A percentile compares a stretch with the other conserved stretches of the same genome.
phyloP scores from a whole-genome alignment of 1,140 invertebrate species.

The Brachionus rotundiformis region DNA sequence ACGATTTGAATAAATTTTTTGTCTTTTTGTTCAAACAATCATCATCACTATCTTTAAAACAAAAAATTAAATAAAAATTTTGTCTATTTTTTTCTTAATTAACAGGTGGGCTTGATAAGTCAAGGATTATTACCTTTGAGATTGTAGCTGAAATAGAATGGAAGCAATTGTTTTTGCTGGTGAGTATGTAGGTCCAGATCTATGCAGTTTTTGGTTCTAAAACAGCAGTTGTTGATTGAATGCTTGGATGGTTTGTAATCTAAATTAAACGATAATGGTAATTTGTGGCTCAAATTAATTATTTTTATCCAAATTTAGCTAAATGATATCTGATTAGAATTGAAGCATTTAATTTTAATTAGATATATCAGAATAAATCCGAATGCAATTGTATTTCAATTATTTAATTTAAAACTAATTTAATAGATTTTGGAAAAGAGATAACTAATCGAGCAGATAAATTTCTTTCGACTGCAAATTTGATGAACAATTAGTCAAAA shows the following conservation, averaged over 20 bases:
- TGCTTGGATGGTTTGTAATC: not conserved
- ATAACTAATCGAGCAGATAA: not conserved
- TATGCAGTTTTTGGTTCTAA: slow-evolving; percentile 16
- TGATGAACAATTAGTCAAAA: too few relatives aligned
- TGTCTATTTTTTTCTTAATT: not conserved
- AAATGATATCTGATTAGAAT: not conserved
- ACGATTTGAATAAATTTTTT: slow-evolving; percentile 49
- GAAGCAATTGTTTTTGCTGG: slow-evolving; percentile 51
- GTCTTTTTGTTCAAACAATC: slow-evolving; percentile 44
- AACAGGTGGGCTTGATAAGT: not conserved
- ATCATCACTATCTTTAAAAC: slow-evolving; percentile 47
- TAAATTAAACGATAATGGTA: not conserved
- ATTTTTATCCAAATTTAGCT: not conserved
- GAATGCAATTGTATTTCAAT: not conserved
- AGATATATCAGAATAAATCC: not conserved
- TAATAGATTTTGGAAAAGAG: not conserved
- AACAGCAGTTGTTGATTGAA: not conserved
- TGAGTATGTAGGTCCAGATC: not conserved
- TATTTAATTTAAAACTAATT: not conserved
- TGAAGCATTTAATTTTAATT: not conserved
- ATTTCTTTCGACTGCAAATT: too few relatives aligned
- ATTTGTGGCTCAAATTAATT: not conserved
- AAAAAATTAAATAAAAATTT: not conserved
- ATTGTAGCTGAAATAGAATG: slow-evolving; percentile 51
- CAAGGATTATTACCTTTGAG: slow-evolving; percentile 43